phyloP scores from a whole-genome alignment of 1,140 invertebrate species.

The Notospermus geniculatus region DNA sequence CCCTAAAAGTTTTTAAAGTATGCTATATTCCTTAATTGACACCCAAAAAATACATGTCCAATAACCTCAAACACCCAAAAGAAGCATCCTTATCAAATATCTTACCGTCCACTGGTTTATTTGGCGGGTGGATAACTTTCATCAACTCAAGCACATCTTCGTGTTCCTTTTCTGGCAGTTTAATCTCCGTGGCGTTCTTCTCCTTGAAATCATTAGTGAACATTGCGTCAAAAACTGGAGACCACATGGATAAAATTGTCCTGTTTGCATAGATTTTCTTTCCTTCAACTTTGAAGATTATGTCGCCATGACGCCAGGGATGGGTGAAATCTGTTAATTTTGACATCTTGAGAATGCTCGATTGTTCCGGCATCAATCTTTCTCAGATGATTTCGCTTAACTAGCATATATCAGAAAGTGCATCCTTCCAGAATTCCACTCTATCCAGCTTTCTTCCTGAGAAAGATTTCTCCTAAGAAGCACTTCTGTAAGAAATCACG shows the following conservation, averaged over 20 bases:
- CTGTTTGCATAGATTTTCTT: slow-evolving; percentile 25
- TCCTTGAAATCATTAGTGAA: slow-evolving; percentile 29
- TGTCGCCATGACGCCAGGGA: slow-evolving; percentile 21
- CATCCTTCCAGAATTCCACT: no score
- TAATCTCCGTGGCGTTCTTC: slow-evolving; percentile 27
- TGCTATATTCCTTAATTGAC: no score
- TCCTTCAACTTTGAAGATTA: slow-evolving; percentile 25
- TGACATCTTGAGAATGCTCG: no score
- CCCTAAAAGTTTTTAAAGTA: no score
- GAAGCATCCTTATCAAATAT: not conserved
- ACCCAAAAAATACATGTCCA: no score
- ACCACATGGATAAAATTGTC: slow-evolving; percentile 27
- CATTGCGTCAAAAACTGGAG: slow-evolving; percentile 29
- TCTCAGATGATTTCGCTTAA: no score
- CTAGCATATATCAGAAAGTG: no score
- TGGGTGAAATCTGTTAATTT: slow-evolving; percentile 14
- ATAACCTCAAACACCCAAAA: no score
- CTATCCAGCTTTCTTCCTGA: no score
- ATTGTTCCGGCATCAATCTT: no score
- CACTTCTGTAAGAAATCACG: no score
- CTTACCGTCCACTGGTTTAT: slow-evolving; percentile 21
- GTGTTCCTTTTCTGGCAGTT: slow-evolving; percentile 27
- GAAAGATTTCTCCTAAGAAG: no score
- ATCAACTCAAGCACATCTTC: slow-evolving; percentile 28
- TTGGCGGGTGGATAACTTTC: slow-evolving; percentile 31